Conservation (phyloP, 2,797 vertebrate species). For the Oreochromis grahami region DNA sequence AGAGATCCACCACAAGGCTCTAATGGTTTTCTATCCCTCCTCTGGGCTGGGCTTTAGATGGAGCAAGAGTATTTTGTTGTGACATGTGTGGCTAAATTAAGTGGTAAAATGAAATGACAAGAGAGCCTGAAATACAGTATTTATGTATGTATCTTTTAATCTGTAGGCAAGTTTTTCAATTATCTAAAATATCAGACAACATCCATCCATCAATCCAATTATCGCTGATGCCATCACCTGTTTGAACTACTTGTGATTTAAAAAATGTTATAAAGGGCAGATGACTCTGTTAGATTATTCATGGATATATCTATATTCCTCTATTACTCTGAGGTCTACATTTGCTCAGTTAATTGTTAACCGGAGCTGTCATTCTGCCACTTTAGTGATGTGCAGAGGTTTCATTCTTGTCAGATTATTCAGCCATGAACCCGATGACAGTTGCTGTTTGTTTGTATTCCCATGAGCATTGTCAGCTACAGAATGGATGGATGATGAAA, state of each 20-base stretch:
- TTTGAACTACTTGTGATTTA: neutral
- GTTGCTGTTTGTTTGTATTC: conserved; percentile 2
- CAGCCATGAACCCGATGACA: conserved; percentile 8
- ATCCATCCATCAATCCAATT: neutral
- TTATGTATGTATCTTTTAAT: neutral
- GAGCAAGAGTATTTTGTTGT: neutral
- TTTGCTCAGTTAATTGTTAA: conserved; percentile 2
- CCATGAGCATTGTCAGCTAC: neutral
- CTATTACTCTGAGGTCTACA: neutral
- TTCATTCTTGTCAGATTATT: conserved; percentile 9
- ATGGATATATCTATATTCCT: neutral
- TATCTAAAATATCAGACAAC: neutral
- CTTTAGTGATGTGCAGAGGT: neutral
- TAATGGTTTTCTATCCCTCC: neutral
- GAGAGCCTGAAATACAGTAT: neutral
- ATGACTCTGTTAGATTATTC: conserved; percentile 3
- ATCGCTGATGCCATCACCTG: neutral
- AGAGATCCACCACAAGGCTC: neutral
- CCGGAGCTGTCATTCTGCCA: neutral
- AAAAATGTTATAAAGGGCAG: neutral
- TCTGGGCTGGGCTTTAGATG: neutral
- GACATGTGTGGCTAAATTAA: neutral
- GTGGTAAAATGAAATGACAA: neutral
- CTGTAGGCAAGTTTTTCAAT: neutral
- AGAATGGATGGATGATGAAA: neutral